Percentiles rank a stretch among this genome's conserved stretches.
Conservation (phyloP, 2,113 vertebrate species). For the Lepidothrix coronata region DNA sequence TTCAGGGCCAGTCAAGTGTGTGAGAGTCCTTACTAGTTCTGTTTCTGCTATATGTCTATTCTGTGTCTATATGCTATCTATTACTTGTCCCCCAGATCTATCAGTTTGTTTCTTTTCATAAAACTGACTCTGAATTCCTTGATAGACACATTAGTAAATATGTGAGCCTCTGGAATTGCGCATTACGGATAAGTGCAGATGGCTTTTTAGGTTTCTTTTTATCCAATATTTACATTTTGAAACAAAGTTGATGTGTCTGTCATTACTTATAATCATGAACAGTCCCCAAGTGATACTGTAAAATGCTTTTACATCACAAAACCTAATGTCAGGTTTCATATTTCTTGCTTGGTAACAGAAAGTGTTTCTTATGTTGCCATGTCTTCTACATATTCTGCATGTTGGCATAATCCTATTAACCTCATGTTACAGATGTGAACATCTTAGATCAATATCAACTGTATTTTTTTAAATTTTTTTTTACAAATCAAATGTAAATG, state of each 20-base stretch:
- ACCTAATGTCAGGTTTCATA: neutral
- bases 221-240: neutral
- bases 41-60: fast-evolving
- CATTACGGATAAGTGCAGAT: neutral
- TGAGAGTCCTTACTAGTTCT: neutral
- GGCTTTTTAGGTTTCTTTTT: neutral
- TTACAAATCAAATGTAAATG: neutral
- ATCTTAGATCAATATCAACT: neutral
- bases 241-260: neutral
- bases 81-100: neutral
- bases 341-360: neutral
- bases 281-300: neutral
- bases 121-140: neutral
- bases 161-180: neutral
- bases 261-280: neutral
- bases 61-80: neutral
- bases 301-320: neutral
- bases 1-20: neutral
- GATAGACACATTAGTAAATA: neutral
- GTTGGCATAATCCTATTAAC: neutral
- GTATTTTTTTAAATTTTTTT: neutral
- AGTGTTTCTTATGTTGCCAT: neutral
- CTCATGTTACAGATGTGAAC: neutral
- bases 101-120: neutral
- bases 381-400: neutral